Evolutionary conservation across 2,113 vertebrate genomes (phyloP).

Genomic region (Cebus imitator): DNA sequence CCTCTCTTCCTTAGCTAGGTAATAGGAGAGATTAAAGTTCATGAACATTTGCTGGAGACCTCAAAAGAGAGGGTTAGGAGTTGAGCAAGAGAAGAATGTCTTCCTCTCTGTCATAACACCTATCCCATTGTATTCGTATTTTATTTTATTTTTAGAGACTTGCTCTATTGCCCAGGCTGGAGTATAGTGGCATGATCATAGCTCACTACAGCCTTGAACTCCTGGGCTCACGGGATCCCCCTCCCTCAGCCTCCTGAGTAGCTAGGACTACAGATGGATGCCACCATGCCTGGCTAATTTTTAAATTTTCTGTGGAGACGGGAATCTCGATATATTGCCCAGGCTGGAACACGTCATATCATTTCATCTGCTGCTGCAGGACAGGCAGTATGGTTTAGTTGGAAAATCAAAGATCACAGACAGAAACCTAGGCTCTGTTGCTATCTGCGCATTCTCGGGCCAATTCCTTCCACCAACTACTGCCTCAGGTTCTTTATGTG

Average conservation of each 20-base stretch:
- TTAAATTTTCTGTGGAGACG: no score
- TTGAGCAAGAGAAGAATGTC: fast-evolving
- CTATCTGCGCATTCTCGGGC: neutral
- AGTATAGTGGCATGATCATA: no score
- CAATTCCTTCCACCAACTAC: neutral
- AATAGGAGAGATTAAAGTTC: neutral
- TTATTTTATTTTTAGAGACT: no score
- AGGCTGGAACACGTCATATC: no score
- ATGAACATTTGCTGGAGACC: neutral
- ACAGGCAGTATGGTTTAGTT: neutral
- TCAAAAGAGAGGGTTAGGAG: neutral
- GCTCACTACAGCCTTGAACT: no score
- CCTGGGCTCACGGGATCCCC: no score
- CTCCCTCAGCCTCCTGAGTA: no score
- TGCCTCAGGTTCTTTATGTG: neutral
- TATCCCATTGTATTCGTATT: no score
- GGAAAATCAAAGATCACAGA: neutral
- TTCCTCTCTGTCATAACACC: fast-evolving
- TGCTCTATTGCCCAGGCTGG: no score
- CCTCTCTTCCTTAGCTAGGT: neutral
- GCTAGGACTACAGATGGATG: no score
- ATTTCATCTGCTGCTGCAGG: neutral
- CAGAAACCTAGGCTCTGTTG: neutral
- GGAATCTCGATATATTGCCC: no score
- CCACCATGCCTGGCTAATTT: no score